Base-by-base conservation (phyloP, 2,888 invertebrate species). In the Galerucella pusilla region DNA sequence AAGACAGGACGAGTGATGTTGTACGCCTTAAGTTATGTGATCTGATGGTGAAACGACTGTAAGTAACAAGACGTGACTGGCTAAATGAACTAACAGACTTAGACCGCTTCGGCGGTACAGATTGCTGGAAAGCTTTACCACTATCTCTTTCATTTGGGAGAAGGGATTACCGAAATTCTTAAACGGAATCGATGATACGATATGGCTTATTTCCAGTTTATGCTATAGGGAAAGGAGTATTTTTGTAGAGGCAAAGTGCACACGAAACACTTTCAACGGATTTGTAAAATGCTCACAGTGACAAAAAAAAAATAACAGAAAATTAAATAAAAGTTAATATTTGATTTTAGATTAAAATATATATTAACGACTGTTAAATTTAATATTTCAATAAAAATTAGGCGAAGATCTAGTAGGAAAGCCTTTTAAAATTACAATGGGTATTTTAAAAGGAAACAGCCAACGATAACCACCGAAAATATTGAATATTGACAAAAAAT, bases 61-160 rank as follows among this genome's bases (percentile, higher is more conserved):
- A 84, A 84, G 84, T 86, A 86, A 86, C 85, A 85, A 85, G 85
- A 84, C 83, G 84, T 85, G 86, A 85, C 85, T 83, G 84, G 84
- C 85, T 84, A 86, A 86, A 86, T 86, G 86, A 86, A 86, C 85
- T 77, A 74, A 73, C 73, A 73, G 73, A 69, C 71, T 74, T 74
- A 71, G 71, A 54, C 64, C 46, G 57, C 67, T 67, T 70, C 67
- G 52, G 28, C 61, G 52, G 65, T 66, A 70, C 66, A 59, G 73
- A 67, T 68, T 46, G 68, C 65, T 63, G 20, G 59, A 69, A 63
- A 74, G 74, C 74, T 71, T 67, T 71, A 63, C 67, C 66, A 71
- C 69, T 74, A 74, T 74, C 70, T 69, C 65, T 70, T 74, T 70
- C 70, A 74, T 70, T 74, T 65, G 65, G 14, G 59, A 66, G 46